Percentiles rank a stretch among this genome's conserved stretches.
These are phyloP conservation scores for Florisuga fusca DNA, from an alignment of 2,797 vertebrate genomes.

Conservation along the genomic window DNA sequence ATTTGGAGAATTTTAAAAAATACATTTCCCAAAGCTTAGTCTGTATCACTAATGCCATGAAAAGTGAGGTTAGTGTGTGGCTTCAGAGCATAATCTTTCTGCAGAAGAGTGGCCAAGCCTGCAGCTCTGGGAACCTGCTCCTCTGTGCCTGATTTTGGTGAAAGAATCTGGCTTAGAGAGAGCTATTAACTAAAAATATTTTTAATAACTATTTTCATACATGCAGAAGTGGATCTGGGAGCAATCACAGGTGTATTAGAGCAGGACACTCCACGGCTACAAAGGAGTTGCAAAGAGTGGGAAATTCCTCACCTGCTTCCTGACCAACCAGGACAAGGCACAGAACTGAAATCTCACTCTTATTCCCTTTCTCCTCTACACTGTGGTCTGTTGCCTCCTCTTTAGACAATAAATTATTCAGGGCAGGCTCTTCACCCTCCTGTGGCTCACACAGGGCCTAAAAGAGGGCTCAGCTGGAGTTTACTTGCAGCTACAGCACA, in stretches of 20 bases:
- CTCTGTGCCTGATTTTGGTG: not conserved
- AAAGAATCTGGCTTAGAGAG: not conserved
- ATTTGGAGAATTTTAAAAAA: slow-evolving; percentile 47
- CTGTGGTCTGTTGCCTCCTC: not conserved
- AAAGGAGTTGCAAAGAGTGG: not conserved
- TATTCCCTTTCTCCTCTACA: not conserved
- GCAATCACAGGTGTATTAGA: not conserved
- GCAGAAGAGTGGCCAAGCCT: slow-evolving; percentile 4
- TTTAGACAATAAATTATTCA: rapidly evolving
- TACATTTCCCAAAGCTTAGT: slow-evolving; percentile 55
- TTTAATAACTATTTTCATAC: not conserved
- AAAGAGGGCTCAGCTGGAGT: not conserved
- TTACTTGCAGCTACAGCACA: not conserved
- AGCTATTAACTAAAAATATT: not conserved
- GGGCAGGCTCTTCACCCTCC: not conserved
- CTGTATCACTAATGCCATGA: slow-evolving; percentile 28
- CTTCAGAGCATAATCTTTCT: slow-evolving; percentile 61
- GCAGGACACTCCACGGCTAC: not conserved
- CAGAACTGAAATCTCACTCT: not conserved
- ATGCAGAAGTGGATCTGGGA: not conserved
- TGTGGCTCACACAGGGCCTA: not conserved
- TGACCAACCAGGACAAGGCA: not conserved
- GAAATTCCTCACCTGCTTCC: not conserved
- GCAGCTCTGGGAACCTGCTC: not conserved
- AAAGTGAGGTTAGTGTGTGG: slow-evolving; percentile 24